Conservation (phyloP, 2,888 invertebrate species). For the Deroplatys truncata region DNA sequence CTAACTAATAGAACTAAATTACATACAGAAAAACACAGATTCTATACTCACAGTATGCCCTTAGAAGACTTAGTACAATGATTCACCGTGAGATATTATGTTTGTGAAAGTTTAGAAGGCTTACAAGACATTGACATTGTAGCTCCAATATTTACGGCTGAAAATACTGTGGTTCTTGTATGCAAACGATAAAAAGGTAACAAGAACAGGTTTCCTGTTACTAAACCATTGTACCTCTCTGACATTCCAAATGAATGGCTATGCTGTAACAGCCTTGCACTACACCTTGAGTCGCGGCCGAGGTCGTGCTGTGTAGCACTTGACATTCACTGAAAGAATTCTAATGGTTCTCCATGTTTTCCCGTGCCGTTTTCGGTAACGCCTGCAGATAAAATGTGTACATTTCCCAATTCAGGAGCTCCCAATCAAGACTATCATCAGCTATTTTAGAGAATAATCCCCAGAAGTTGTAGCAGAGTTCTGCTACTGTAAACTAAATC, state of each 20-base stretch:
- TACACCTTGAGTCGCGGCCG: background rate
- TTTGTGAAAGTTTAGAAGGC: background rate
- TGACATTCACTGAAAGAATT: background rate
- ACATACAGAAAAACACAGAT: no score
- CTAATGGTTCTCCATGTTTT: background rate
- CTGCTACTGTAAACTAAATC: no score
- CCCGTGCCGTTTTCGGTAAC: background rate
- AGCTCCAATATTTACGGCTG: background rate
- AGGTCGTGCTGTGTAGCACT: background rate
- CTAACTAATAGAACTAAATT: no score
- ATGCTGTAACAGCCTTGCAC: background rate
- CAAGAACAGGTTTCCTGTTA: background rate
- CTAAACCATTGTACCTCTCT: background rate
- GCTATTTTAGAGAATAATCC: no score
- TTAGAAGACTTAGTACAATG: no score
- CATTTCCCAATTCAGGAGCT: no score
- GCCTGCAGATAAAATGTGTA: no score
- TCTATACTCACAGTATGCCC: no score
- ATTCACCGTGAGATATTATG: no score
- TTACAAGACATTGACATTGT: background rate
- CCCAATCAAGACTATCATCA: no score
- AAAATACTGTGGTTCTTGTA: background rate
- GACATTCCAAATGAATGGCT: background rate
- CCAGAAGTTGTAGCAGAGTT: no score
- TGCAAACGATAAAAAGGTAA: background rate